Conservation (phyloP, 2,797 vertebrate species). For the Arnoldichthys spilopterus region DNA sequence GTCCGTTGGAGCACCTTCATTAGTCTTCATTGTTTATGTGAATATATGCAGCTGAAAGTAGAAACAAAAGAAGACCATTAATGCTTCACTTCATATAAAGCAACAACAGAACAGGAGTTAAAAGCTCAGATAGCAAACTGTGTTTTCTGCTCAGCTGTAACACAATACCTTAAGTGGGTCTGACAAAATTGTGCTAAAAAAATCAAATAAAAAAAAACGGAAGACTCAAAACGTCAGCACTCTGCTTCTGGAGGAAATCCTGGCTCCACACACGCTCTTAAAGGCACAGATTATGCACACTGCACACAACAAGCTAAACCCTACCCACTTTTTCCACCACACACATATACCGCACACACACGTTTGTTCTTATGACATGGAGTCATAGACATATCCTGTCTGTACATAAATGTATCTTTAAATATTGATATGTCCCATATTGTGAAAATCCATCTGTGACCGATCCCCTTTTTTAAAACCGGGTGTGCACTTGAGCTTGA, state of each 20-base stretch:
- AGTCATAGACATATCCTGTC: too few relatives aligned
- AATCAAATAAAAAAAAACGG: too few relatives aligned
- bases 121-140: background rate
- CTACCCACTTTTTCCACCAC: background rate
- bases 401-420: too few relatives aligned
- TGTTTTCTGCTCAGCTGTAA: background rate
- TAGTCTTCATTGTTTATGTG: constrained; percentile 13
- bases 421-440: too few relatives aligned
- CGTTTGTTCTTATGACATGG: background rate
- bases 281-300: background rate
- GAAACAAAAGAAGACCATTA: background rate
- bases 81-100: background rate
- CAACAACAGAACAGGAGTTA: too few relatives aligned
- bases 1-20: background rate
- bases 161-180: background rate
- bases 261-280: background rate
- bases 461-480: too few relatives aligned
- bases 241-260: background rate
- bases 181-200: too few relatives aligned
- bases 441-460: too few relatives aligned
- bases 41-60: background rate
- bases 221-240: background rate
- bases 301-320: background rate
- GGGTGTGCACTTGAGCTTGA: too few relatives aligned
- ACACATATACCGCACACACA: background rate